Conservation (phyloP, 2,797 vertebrate species). For the Notoglanidium macrostoma region DNA sequence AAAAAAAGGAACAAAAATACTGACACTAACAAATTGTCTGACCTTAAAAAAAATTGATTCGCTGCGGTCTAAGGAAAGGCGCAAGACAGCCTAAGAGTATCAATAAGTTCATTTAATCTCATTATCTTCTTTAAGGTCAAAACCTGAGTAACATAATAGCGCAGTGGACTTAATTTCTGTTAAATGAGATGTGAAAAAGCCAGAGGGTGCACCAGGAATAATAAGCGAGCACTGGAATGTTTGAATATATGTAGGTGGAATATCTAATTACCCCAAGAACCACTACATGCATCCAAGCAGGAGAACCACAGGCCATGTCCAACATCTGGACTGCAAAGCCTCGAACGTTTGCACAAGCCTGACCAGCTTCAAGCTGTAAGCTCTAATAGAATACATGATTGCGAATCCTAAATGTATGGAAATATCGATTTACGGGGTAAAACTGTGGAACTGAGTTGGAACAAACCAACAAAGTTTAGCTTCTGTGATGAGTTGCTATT, state of each 20-base stretch:
- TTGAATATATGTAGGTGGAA: constrained; percentile 33
- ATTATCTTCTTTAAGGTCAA: constrained; percentile 47
- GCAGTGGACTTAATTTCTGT: constrained; percentile 37
- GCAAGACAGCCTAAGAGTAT: constrained; percentile 20
- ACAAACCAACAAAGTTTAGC: neutral
- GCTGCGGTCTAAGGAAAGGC: neutral
- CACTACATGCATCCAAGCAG: constrained; percentile 49
- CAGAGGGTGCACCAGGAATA: constrained; percentile 43
- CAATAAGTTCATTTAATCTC: constrained; percentile 42
- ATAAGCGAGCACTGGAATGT: constrained; percentile 33
- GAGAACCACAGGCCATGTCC: constrained; percentile 11
- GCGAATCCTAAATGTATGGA: neutral
- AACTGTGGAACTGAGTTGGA: neutral
- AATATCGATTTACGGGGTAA: neutral
- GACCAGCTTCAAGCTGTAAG: constrained; percentile 28
- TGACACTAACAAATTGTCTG: constrained; percentile 11
- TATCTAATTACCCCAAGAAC: constrained; percentile 67
- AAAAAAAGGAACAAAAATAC: neutral
- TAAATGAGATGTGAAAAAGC: constrained; percentile 54
- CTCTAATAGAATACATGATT: neutral
- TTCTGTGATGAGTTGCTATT: neutral
- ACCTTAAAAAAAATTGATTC: constrained; percentile 31
- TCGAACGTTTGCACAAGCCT: constrained; percentile 22
- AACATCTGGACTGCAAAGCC: constrained; percentile 38
- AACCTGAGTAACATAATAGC: constrained; percentile 34